phyloP scores from a whole-genome alignment of 2,113 vertebrate genomes.

The Ceratotherium simum region DNA sequence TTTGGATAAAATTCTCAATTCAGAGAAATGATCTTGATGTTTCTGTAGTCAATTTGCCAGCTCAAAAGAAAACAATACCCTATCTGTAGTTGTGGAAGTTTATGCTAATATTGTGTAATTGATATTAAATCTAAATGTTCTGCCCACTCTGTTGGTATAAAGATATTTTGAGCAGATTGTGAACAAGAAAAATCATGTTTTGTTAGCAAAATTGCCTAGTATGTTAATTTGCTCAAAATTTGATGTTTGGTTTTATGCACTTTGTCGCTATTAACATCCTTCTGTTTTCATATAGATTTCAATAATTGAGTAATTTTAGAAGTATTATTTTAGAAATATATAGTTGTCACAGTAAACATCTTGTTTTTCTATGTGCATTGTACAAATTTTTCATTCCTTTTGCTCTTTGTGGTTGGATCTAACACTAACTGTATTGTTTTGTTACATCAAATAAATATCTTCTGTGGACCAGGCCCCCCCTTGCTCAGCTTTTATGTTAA shows the following conservation, averaged over 20 bases:
- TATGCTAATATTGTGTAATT: slow-evolving; percentile 90
- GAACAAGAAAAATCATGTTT: slow-evolving; percentile 86
- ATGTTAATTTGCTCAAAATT: slow-evolving; percentile 89
- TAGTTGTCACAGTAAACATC: slow-evolving; percentile 87
- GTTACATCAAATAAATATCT: slow-evolving; percentile 95
- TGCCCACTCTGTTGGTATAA: slow-evolving; percentile 89
- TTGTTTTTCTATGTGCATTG: slow-evolving; percentile 90
- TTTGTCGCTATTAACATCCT: slow-evolving; percentile 92
- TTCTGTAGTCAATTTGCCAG: slow-evolving; percentile 88
- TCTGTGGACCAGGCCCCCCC: slow-evolving; percentile 93
- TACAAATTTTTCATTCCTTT: slow-evolving; percentile 89
- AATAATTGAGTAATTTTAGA: slow-evolving; percentile 90
- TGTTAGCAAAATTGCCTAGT: slow-evolving; percentile 89
- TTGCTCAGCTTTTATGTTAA: slow-evolving; percentile 85
- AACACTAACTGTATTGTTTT: slow-evolving; percentile 97
- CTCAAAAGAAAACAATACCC: slow-evolving; percentile 82
- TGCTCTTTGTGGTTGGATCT: slow-evolving; percentile 92
- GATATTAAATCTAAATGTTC: slow-evolving; percentile 89
- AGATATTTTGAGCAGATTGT: slow-evolving; percentile 88
- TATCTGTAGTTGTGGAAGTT: slow-evolving; percentile 90
- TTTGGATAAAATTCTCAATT: slow-evolving; percentile 87
- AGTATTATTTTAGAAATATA: slow-evolving; percentile 88
- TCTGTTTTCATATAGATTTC: slow-evolving; percentile 89
- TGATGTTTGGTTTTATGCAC: slow-evolving; percentile 93
- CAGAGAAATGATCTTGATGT: slow-evolving; percentile 86